Conservation (phyloP, 2,888 invertebrate species). For the Biston stratarius region DNA sequence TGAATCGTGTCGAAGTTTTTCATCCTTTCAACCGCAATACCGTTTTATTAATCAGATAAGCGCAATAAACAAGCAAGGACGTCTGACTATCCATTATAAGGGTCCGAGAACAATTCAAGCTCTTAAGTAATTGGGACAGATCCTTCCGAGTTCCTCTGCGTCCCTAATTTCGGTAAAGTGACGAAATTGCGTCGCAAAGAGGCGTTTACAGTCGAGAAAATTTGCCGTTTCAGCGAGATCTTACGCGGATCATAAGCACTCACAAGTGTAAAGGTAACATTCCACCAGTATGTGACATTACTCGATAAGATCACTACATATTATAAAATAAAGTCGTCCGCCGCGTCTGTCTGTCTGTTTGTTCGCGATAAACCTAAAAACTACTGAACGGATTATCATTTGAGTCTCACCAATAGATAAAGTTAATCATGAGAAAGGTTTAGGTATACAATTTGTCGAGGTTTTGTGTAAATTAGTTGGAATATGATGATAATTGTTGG, state of each 20-base stretch:
- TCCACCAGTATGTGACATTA: background rate
- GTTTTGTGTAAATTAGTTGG: too few relatives aligned
- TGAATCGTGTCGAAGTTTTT: too few relatives aligned
- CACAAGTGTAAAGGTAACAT: conserved; percentile 3
- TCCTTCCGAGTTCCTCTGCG: conserved; percentile 39
- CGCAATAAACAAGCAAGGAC: conserved; percentile 32
- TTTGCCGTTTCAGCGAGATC: conserved; percentile 18
- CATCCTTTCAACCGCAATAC: conserved; percentile 10
- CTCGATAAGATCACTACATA: too few relatives aligned
- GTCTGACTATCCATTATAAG: conserved; percentile 41
- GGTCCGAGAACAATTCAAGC: conserved; percentile 41
- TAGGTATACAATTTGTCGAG: too few relatives aligned
- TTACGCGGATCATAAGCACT: conserved; percentile 17
- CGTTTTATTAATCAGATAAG: conserved; percentile 29
- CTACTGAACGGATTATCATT: too few relatives aligned
- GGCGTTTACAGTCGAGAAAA: conserved; percentile 31
- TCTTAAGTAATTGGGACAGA: conserved; percentile 46
- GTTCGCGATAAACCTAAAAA: too few relatives aligned
- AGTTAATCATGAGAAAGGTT: too few relatives aligned
- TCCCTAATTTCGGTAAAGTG: conserved; percentile 43
- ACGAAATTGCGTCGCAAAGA: conserved; percentile 40
- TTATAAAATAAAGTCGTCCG: too few relatives aligned
- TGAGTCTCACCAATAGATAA: too few relatives aligned
- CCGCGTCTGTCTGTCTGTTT: too few relatives aligned
- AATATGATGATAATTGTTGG: too few relatives aligned